Evolutionary conservation across 2,888 invertebrate species (phyloP), one percentile per base, ranked within the genome.

Genomic region (Drosophila robusta): DNA sequence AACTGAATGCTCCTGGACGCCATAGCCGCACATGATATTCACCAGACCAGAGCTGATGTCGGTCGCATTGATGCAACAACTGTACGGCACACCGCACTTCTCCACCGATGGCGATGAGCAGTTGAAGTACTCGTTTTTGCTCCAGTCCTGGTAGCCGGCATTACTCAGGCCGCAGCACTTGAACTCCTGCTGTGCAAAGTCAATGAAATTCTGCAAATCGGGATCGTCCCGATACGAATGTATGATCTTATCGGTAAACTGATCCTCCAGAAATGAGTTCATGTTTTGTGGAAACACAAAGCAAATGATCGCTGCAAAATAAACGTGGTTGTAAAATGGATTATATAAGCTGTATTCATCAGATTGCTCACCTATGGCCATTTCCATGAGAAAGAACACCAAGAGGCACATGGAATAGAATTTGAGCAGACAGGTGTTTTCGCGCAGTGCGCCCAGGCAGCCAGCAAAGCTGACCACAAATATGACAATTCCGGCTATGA

Each of bases 101-200:
- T 98, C 98, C 26, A 97, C 96, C 46, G 98, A 97, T 0, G 97
- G 97, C 12, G 98, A 98, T 34, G 96, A 95, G 87, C 98, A 98
- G 93, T 98, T 98, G 92, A 98, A 98, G 92, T 98, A 98, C 90
- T 97, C 97, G 91, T 98, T 98, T 92, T 97, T 96, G 49, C 91
- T 95, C 98, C 98, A 98, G 93, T 98, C 98, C 94, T 96, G 95
- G 92, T 97, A 98, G 0, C 98, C 98, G 82, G 96, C 96, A 50
- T 97, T 95, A 64, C 97, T 98, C 1, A 98, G 93, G 1, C 98
- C 98, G 91, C 98, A 98, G 91, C 98, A 98, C 87, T 92, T 92
- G 64, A 92, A 93, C 71, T 98, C 97, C 92, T 97, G 96, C 92
- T 98, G 98, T 42, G 98, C 96, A 93, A 97, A 98, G 92, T 98